Evolutionary conservation across 2,113 vertebrate species (phyloP).

Genomic region (Rhodinocichla rosea): DNA sequence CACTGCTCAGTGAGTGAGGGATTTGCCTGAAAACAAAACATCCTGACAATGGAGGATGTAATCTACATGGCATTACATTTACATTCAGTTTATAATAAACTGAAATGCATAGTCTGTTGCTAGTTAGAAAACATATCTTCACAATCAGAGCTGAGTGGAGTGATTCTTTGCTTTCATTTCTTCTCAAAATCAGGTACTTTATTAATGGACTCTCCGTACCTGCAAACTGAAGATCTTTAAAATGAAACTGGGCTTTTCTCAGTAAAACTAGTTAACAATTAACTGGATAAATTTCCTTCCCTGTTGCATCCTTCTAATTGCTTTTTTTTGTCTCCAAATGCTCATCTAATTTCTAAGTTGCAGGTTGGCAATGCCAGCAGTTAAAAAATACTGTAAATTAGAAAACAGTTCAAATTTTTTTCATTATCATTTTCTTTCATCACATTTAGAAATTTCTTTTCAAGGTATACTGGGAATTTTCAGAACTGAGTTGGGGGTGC

Average conservation of each 20-base stretch:
- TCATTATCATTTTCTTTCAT: not conserved
- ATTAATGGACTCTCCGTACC: not conserved
- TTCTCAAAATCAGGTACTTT: not conserved
- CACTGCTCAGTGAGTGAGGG: not conserved
- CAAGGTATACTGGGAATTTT: slow-evolving; percentile 32
- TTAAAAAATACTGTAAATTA: not conserved
- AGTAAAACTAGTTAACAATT: not conserved
- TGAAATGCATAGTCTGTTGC: not conserved
- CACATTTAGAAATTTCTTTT: slow-evolving; percentile 38
- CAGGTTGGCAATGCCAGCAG: not conserved
- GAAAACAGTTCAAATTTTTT: not conserved
- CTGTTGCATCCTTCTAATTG: not conserved
- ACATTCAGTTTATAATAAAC: not conserved
- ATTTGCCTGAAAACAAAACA: not conserved
- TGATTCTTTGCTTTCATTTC: not conserved
- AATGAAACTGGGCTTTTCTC: not conserved
- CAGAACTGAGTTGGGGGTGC: not conserved
- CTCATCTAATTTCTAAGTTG: not conserved
- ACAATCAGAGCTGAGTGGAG: not conserved
- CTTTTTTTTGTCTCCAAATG: not conserved
- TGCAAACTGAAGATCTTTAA: not conserved
- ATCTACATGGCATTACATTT: not conserved
- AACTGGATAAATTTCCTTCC: not conserved
- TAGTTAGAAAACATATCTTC: not conserved
- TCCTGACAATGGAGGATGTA: not conserved